Base-by-base conservation (phyloP, 2,888 invertebrate species). In the Cerceris rybyensis region DNA sequence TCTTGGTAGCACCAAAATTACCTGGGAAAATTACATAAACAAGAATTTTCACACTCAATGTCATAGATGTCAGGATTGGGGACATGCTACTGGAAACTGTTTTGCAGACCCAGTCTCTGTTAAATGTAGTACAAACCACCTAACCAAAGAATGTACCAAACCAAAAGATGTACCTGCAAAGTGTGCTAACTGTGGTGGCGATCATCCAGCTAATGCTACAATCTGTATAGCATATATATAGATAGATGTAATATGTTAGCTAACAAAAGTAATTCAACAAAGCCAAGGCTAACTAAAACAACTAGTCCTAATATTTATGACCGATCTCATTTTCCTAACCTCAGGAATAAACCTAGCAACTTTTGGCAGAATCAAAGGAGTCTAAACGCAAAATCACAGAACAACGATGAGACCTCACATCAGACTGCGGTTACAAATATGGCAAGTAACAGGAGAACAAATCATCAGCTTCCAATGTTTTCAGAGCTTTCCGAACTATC, bases 131-230 rank as follows among this genome's bases (percentile, higher is more conserved):
- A 71, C 63, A 58, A 60, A 75, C 0, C 90, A 90, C 54, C 52
- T 78, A 1, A 89, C 89, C 0, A 84, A 58, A 14, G 81, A 85
- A 0, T 89, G 90, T 54, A 65, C 6, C 9, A 88, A 89, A 70
- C 0, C 70, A 4, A 78, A n/a, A 60, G 78, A 80, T 0, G 54
- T 41, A n/a, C 81, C 87, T 7, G 84, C 88, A 1, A 88, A 75
- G 78, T 90, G 89, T 67, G 86, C 70, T 0, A 90, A 90, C 50
- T 90, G 87, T 64, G 72, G 54, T 7, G 86, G 78, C 0, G 70
- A 73, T 7, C 88, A 90, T 64, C 85, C 88, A 17, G 69, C 69
- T 0, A 69, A 67, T 61, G 49, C 43, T 2, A 69, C 46, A 0
- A 61, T 7, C 69, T 75, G 70, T 7, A 28, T 14, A 55, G 57